Conservation (phyloP, 2,888 invertebrate genomes). For the Lasioglossum lativentre region DNA sequence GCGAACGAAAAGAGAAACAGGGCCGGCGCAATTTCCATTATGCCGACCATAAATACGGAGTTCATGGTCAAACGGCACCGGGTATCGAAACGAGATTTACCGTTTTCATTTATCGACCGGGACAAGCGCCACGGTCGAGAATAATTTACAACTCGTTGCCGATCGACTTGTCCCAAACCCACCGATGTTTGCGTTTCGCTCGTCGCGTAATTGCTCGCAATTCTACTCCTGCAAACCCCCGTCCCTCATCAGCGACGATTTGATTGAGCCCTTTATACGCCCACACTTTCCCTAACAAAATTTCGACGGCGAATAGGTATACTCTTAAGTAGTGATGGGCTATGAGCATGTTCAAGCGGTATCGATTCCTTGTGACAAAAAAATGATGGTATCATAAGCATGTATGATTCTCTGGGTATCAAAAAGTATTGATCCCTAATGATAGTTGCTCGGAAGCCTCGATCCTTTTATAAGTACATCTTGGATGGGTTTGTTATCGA, state of each 20-base stretch:
- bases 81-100: constrained; percentile 39
- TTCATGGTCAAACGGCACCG: constrained; percentile 35
- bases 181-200: background rate
- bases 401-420: too few relatives aligned
- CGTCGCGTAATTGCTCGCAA: background rate
- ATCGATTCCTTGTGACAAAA: too few relatives aligned
- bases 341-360: too few relatives aligned
- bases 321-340: too few relatives aligned
- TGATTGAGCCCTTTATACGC: background rate
- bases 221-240: background rate
- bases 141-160: constrained; percentile 27
- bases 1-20: constrained; percentile 15
- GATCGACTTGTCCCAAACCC: background rate
- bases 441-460: too few relatives aligned
- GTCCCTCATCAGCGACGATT: background rate
- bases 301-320: background rate
- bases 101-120: constrained; percentile 45
- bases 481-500: too few relatives aligned
- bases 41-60: constrained; percentile 44
- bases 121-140: background rate
- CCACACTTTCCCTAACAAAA: background rate
- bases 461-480: too few relatives aligned
- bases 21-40: constrained; percentile 47
- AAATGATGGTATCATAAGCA: too few relatives aligned
- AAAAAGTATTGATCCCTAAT: too few relatives aligned